Conservation (phyloP, 2,113 vertebrate species). For the Tragelaphus imberbis region DNA sequence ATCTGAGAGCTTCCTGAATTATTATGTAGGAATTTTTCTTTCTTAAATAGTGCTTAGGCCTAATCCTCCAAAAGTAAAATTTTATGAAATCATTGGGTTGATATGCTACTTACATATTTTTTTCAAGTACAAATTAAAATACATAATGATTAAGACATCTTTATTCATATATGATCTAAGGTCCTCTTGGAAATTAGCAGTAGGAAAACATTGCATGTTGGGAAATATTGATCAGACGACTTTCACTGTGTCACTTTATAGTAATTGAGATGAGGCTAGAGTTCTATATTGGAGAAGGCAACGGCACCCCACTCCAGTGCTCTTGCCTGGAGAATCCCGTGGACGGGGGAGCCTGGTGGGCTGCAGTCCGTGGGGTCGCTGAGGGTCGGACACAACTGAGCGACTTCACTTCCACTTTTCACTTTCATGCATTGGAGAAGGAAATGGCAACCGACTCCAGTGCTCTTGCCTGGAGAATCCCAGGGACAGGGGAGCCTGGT, state of each 20-base stretch:
- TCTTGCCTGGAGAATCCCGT: no score
- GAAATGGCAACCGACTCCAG: no score
- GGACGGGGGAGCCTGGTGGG: no score
- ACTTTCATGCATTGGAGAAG: no score
- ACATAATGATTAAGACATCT: no score
- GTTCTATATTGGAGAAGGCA: no score
- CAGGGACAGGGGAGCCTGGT: no score
- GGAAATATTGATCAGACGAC: background rate
- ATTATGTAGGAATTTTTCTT: background rate
- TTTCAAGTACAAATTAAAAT: background rate
- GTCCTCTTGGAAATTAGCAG: background rate
- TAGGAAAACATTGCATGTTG: fast-evolving
- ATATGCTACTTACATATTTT: background rate
- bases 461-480: no score
- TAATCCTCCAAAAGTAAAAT: background rate
- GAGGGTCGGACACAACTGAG: no score
- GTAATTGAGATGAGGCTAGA: fast-evolving
- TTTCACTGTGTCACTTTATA: fast-evolving
- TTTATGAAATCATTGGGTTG: background rate
- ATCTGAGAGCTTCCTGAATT: background rate
- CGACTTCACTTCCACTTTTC: no score
- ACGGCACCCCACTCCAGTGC: no score
- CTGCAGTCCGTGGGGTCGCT: no score
- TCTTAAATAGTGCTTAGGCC: background rate
- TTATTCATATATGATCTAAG: background rate